A percentile compares a stretch with the other conserved stretches of the same genome.
These are phyloP conservation scores for Spisula solida DNA, from an alignment of 2,888 invertebrate species.

Conservation along the genomic window DNA sequence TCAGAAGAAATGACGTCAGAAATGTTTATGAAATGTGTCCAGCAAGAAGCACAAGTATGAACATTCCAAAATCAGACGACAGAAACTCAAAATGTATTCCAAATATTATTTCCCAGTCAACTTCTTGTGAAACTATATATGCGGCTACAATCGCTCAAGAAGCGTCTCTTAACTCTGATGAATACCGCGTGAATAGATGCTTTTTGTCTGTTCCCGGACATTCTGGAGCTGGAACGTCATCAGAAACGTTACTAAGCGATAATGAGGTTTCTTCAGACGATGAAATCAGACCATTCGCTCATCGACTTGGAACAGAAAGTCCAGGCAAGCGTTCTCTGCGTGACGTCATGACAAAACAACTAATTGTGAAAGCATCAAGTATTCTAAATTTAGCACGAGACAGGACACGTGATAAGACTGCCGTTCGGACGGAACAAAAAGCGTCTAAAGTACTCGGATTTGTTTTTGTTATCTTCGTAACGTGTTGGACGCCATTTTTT, in stretches of 20 bases:
- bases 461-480: constrained; percentile 86
- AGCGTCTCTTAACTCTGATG: not conserved
- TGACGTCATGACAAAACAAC: constrained; percentile 81
- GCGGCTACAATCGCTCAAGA: constrained; percentile 2
- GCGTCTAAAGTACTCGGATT: constrained; percentile 93
- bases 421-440: constrained; percentile 95
- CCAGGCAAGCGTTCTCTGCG: constrained; percentile 48
- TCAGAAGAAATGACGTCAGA: not conserved
- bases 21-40: constrained; percentile 46
- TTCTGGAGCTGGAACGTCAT: constrained; percentile 48
- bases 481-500: constrained; percentile 87
- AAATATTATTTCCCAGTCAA: constrained; percentile 54
- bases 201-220: constrained; percentile 59
- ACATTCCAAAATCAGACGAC: constrained; percentile 30
- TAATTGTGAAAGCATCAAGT: constrained; percentile 84
- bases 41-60: constrained; percentile 45
- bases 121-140: constrained; percentile 64
- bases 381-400: constrained; percentile 80
- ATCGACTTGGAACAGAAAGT: constrained; percentile 27
- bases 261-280: constrained; percentile 65
- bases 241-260: constrained; percentile 62
- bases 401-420: constrained; percentile 65
- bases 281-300: constrained; percentile 48
- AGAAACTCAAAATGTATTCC: constrained; percentile 42
- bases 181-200: constrained; percentile 36